These are phyloP conservation scores for Acrobasis consociella DNA, from an alignment of 2,888 invertebrate species.

Conservation along the genomic window DNA sequence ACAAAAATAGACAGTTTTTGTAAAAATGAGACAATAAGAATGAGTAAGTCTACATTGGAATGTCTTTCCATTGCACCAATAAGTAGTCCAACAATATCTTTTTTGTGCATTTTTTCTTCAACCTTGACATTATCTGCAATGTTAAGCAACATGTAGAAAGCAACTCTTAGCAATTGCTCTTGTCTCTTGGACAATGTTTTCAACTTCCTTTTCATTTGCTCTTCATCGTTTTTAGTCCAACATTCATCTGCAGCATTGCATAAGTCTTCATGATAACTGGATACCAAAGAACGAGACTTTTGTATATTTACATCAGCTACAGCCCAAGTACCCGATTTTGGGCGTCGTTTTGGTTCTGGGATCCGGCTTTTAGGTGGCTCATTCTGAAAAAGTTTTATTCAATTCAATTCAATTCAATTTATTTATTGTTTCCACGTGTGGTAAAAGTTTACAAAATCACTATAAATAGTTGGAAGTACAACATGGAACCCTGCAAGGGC, in stretches of 20 bases:
- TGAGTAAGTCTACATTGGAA: constrained; percentile 92
- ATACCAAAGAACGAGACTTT: constrained; percentile 84
- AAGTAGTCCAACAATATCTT: constrained; percentile 94
- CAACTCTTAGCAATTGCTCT: constrained; percentile 94
- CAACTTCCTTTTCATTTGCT: constrained; percentile 89
- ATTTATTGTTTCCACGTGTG: too few relatives aligned
- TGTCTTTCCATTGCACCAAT: constrained; percentile 94
- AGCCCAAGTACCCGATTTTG: constrained; percentile 89
- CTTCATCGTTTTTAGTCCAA: constrained; percentile 86
- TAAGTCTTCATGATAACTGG: constrained; percentile 87
- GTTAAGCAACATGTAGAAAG: constrained; percentile 96
- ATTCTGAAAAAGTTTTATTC: constrained; percentile 62
- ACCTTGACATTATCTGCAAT: constrained; percentile 97
- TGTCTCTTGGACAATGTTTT: constrained; percentile 94
- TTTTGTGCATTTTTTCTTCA: constrained; percentile 98
- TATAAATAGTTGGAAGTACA: too few relatives aligned
- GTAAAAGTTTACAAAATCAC: too few relatives aligned
- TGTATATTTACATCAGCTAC: constrained; percentile 80
- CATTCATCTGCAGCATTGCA: constrained; percentile 77
- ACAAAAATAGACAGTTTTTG: constrained; percentile 97
- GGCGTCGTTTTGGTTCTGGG: constrained; percentile 87
- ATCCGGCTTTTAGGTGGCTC: constrained; percentile 87
- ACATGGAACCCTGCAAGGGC: too few relatives aligned
- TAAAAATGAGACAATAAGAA: constrained; percentile 95
- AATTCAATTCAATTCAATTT: too few relatives aligned